These are phyloP conservation scores for Loris lydekkerianus DNA, from an alignment of 2,797 vertebrate genomes.

Conservation along the genomic window DNA sequence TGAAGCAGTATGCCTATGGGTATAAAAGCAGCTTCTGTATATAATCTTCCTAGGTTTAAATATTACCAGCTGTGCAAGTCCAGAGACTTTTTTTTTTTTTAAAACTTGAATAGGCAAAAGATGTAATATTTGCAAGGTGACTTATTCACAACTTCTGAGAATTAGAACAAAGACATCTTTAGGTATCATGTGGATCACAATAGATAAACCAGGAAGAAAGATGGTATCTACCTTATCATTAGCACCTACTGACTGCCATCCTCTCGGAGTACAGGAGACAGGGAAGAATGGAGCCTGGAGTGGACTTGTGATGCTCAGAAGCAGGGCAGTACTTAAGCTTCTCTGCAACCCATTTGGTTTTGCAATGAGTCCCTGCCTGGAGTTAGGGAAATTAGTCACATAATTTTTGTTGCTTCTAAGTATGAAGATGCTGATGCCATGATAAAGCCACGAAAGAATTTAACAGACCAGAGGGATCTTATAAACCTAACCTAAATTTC, in stretches of 20 bases:
- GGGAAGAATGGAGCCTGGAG: no score
- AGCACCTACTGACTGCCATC: not conserved
- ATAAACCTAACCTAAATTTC: not conserved
- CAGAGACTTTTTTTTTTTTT: not conserved
- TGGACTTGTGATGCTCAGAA: not conserved
- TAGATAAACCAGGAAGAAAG: not conserved
- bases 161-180: not conserved
- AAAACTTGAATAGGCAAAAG: not conserved
- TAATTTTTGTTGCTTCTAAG: not conserved
- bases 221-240: not conserved
- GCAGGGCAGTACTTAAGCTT: not conserved
- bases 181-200: not conserved
- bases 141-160: not conserved
- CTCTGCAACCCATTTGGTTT: not conserved
- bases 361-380: not conserved
- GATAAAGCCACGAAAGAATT: not conserved
- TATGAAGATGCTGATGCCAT: not conserved
- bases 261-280: no score
- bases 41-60: not conserved
- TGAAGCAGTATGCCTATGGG: not conserved
- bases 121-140: not conserved
- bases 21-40: not conserved
- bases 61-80: not conserved
- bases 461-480: not conserved
- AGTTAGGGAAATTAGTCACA: not conserved